These are phyloP conservation scores for Phocoena phocoena DNA, from an alignment of 2,113 vertebrate species.

Conservation along the genomic window DNA sequence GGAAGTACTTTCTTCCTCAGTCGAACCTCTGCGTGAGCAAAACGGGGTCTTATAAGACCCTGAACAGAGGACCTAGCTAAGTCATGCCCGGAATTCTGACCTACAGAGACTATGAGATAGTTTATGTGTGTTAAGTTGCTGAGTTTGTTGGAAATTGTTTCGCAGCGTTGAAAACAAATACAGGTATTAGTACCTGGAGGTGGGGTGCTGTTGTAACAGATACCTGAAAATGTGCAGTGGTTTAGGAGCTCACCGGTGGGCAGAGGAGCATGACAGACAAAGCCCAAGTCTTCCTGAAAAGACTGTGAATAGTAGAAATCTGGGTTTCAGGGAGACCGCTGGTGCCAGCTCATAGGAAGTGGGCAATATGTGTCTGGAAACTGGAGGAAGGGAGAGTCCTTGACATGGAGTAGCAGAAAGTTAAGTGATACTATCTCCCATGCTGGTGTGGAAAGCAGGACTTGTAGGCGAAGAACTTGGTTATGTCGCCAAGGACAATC, in stretches of 20 bases:
- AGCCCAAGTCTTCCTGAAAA: neutral
- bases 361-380: neutral
- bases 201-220: neutral
- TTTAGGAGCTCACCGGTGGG: neutral
- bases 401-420: fast-evolving
- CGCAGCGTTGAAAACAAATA: neutral
- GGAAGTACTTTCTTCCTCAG: neutral
- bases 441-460: neutral
- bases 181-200: neutral
- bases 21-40: neutral
- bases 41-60: neutral
- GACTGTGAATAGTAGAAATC: neutral
- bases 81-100: neutral
- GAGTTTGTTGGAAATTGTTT: neutral
- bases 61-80: neutral
- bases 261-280: neutral
- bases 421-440: neutral
- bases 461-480: neutral
- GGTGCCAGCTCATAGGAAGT: too few relatives aligned
- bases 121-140: neutral
- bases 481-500: neutral
- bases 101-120: neutral
- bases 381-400: neutral
- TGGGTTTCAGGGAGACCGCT: fast-evolving
- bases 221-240: neutral